phyloP scores from a whole-genome alignment of 2,797 vertebrate genomes.

The Ataeniobius toweri region DNA sequence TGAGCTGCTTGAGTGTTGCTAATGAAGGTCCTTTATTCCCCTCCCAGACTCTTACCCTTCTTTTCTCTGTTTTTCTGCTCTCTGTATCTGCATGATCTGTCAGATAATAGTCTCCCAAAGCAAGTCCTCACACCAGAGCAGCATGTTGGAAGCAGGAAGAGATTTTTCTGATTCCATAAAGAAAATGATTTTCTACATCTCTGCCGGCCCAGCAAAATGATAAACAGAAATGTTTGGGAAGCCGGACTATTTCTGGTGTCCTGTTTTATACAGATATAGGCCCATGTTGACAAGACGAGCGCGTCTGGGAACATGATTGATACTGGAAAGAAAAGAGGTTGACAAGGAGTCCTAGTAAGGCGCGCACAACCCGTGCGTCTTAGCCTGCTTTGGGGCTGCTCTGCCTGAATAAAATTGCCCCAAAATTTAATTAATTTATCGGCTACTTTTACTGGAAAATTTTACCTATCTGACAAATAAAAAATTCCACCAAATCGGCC shows the following conservation, averaged over 20 bases:
- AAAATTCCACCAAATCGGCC: too few species aligned
- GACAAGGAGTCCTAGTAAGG: background rate
- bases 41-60: slow-evolving; percentile 22
- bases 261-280: slow-evolving; percentile 29
- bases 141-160: slow-evolving; percentile 20
- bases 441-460: too few species aligned
- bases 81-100: slow-evolving; percentile 61
- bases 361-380: too few species aligned
- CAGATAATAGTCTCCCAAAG: slow-evolving; percentile 14
- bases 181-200: slow-evolving; percentile 53
- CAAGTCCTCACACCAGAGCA: background rate
- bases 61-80: slow-evolving; percentile 27
- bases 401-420: too few species aligned
- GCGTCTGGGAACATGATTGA: slow-evolving; percentile 22
- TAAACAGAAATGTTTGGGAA: slow-evolving; percentile 57
- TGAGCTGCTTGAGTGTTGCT: slow-evolving; percentile 57
- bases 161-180: slow-evolving; percentile 52
- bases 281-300: slow-evolving; percentile 37
- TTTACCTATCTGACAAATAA: too few species aligned
- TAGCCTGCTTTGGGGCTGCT: too few species aligned
- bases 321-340: slow-evolving; percentile 28
- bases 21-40: slow-evolving; percentile 53
- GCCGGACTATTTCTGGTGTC: slow-evolving; percentile 40
- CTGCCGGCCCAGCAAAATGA: slow-evolving; percentile 40
- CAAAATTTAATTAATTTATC: too few species aligned